Evolutionary conservation across 2,888 invertebrate species (phyloP).

Genomic region (Mesoligia furuncula): DNA sequence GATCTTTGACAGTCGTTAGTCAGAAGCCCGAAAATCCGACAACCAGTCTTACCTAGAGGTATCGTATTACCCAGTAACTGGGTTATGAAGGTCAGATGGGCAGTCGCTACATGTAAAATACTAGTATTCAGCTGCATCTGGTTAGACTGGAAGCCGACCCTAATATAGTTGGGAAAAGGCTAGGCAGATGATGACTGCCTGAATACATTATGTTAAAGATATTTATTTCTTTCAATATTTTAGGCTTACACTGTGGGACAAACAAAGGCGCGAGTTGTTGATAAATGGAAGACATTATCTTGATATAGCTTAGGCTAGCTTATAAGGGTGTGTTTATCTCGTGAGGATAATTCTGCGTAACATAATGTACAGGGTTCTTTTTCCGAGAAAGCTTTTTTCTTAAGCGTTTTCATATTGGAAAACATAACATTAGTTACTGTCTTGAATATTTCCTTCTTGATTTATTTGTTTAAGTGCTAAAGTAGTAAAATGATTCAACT

Average conservation of each 20-base stretch:
- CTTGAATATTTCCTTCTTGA: not conserved
- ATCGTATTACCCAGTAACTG: too few relatives aligned
- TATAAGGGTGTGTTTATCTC: not conserved
- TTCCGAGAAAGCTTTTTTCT: not conserved
- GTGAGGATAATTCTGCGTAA: not conserved
- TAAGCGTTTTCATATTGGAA: not conserved
- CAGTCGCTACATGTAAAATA: too few relatives aligned
- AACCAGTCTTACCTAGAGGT: too few relatives aligned
- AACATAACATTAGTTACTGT: not conserved
- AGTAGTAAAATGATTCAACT: too few relatives aligned
- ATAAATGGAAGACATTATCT: conserved; percentile 38
- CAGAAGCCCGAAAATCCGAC: too few relatives aligned
- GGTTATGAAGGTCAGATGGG: too few relatives aligned
- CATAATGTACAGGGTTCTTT: not conserved
- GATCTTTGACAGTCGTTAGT: too few relatives aligned
- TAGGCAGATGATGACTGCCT: not conserved
- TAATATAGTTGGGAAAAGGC: too few relatives aligned
- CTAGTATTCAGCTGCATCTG: too few relatives aligned
- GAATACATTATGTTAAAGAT: not conserved
- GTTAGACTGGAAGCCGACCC: too few relatives aligned
- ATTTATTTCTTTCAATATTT: not conserved
- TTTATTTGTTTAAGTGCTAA: not conserved
- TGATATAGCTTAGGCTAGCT: conserved; percentile 15
- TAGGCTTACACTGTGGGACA: not conserved
- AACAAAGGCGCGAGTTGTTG: not conserved